Evolutionary conservation across 2,888 invertebrate genomes (phyloP), one percentile per base, ranked within the genome.

Genomic region (Smittia sp.): DNA sequence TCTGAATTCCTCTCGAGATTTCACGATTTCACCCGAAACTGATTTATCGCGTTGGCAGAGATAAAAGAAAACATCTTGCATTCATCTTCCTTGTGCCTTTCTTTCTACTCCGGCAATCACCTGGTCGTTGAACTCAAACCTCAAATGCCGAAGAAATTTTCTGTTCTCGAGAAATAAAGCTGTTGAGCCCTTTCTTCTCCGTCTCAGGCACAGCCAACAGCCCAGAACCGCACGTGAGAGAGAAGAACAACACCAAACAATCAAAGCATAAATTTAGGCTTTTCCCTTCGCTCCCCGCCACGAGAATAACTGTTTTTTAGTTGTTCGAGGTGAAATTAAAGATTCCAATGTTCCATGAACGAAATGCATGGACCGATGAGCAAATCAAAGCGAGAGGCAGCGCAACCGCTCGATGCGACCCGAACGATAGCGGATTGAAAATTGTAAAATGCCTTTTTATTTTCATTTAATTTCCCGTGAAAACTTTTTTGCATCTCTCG

Each of bases 211-310:
- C 9, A 66, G 20, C 27, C 24, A 69, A 69, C 69, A 52, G 54
- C n/a, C 69, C 69, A 69, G 69, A 69, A 69, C 69, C 18, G 41
- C 67, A 67, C 25, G 32, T 24, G 13, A 27, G 11, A 39, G 22
- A 58, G 22, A 58, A 58, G 18, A 32, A 24, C n/a, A n/a, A 20
- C 27, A 69, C 27, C 69, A 69, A 69, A 69, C 69, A 69, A 69
- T 69, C 69, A 69, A 69, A 69, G 69, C 69, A 69, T 69, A 69
- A 69, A 69, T 69, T 69, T 69, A 52, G 52, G 54, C 25, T 15
- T 54, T 58, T 18, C n/a, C 52, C 18, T 69, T 46, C 46, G 11
- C 46, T n/a, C 39, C 24, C 24, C 25, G 52, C 11, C 20, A 24
- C 39, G 7, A 54, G 22, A 69, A 54, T 69, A 69, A 69, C 69